Evolutionary conservation across 1,140 invertebrate species (phyloP), one percentile per base, ranked within the genome.

Genomic region (Leptoteleia sp.): DNA sequence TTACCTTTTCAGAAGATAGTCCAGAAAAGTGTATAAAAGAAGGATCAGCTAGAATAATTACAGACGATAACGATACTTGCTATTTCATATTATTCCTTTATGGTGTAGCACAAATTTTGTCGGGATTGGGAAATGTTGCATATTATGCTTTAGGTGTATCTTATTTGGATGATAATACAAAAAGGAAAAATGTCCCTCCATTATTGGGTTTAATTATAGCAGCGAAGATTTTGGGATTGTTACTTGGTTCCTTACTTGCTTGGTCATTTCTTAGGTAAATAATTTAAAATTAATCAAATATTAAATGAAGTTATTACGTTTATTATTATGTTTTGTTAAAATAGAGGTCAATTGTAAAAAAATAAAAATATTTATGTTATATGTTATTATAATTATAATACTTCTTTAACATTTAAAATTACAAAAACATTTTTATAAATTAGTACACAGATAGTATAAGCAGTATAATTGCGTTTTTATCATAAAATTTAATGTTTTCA

Each of bases 141-240:
- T 94, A 93, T 73, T 93, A 91, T 75, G 90, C 92, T 0, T 84
- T 94, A 0, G 93, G 93, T 1, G 87, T 94, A 11, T 91, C 92
- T 1, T 94, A 94, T 81, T 89, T 94, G 17, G 93, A 94, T 67
- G 93, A 94, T 73, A 93, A 93, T 76, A 91, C 92, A 0, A 89
- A 91, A 47, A 91, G 88, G 57, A 89, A 90, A 35, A 90, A 92
- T 37, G 90, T 91, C 12, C 88, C 92, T 4, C 79, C 86, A 7
- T 90, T 90, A 11, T 83, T 92, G 12, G 87, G 89, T 15, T 29
- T 90, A 4, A 52, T 87, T 5, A 48, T 91, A 1, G 81, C 85
- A 2, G 78, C 83, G 1, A 87, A 82, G 59, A 62, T 90, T 35
- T 17, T 90, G 0, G 90, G 90, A 17, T 54, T 86, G 22, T 76